Conservation (phyloP, 2,888 invertebrate species). For the Orchesella flavescens region DNA sequence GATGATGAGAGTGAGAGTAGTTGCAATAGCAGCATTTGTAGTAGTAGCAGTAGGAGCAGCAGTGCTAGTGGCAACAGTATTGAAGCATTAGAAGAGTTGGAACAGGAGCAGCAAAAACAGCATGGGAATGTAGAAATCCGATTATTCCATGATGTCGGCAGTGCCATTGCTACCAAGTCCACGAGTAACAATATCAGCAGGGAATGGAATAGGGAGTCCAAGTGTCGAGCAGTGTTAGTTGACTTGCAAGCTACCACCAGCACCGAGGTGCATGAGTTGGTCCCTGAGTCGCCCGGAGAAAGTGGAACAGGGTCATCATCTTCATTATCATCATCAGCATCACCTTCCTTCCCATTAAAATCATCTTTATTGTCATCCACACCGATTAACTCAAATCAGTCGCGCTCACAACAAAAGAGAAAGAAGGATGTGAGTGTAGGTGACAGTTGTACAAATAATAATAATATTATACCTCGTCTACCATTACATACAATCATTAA, state of each 20-base stretch:
- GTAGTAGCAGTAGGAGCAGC: slow-evolving; percentile 18
- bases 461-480: slow-evolving; percentile 18
- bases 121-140: slow-evolving; percentile 60
- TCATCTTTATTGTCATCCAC: slow-evolving; percentile 54
- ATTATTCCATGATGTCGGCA: slow-evolving; percentile 54
- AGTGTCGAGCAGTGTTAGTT: slow-evolving; percentile 52
- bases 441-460: slow-evolving; percentile 59
- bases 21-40: slow-evolving; percentile 2
- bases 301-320: slow-evolving; percentile 63
- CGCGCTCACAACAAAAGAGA: background rate
- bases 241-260: slow-evolving; percentile 54
- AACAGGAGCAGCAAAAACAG: slow-evolving; percentile 38
- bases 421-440: slow-evolving; percentile 47
- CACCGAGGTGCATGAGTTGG: slow-evolving; percentile 53
- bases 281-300: slow-evolving; percentile 60
- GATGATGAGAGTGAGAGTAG: slow-evolving; percentile 32
- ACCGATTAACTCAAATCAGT: slow-evolving; percentile 47
- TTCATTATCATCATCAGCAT: slow-evolving; percentile 32
- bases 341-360: slow-evolving; percentile 52
- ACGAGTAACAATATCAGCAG: slow-evolving; percentile 40
- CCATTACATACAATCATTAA: slow-evolving; percentile 49
- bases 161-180: slow-evolving; percentile 8
- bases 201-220: slow-evolving; percentile 57
- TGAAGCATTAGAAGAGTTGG: slow-evolving; percentile 46
- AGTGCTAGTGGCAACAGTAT: slow-evolving; percentile 22